Base-by-base conservation (phyloP, 2,888 invertebrate genomes). In the Notocelia uddmanniana region DNA sequence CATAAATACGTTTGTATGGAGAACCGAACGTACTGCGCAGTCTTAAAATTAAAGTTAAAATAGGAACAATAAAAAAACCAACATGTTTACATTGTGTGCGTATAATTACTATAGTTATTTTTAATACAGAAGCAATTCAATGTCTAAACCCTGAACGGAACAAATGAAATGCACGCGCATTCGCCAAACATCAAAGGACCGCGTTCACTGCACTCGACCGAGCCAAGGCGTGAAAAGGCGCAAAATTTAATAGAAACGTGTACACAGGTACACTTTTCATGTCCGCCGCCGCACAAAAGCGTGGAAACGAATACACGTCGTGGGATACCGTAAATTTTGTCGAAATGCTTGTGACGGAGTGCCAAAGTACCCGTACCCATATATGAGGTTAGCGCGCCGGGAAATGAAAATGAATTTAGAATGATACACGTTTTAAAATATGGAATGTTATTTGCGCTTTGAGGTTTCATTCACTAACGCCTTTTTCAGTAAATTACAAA, bases 261-360 rank as follows among this genome's bases (percentile, higher is more conserved):
- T 45, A 45, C 18, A 26, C 45, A 21, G 21, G 11, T 68, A 59
- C 60, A 70, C 68, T 71, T 74, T 70, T 73, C 48, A 37, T 67
- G 73, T 67, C 68, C 68, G 58, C 48, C 62, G 74, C 52, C 68
- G 74, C 71, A 77, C 68, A 75, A 75, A 74, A 72, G 74, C 69
- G 57, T 48, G 15, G 68, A 69, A 68, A 69, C 52, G 62, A 71
- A 75, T 62, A 70, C 76, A 76, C 74, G 73, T 74, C 74, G 69
- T 54, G 74, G 75, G 72, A 77, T 76, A 70, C 70, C 72, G 76
- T 74, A 68, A 74, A 77, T 76, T 77, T 74, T 75, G 74, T 62
- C 67, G 73, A 70, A 74, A 79, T 77, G 73, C 74, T 73, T 60
- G 74, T 74, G 74, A 76, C 75, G 68, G 54, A 77, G 72, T 68